phyloP scores from a whole-genome alignment of 2,113 vertebrate species.

The Laticauda colubrina region DNA sequence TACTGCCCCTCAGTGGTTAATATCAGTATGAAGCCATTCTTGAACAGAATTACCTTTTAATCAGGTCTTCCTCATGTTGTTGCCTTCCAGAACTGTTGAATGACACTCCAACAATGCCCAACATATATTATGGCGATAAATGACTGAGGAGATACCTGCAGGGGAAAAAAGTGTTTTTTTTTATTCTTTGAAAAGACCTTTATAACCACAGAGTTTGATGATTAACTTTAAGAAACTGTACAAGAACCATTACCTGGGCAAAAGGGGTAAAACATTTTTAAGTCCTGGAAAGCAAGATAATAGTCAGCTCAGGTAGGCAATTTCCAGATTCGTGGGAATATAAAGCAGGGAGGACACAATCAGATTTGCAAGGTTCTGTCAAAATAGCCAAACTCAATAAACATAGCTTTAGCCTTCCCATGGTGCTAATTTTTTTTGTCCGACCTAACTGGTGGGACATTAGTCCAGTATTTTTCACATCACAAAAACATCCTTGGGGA shows the following conservation, averaged over 20 bases:
- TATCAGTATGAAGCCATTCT: neutral
- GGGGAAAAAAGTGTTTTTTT: accelerated
- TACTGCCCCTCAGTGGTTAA: constrained; percentile 58
- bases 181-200: neutral
- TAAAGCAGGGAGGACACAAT: neutral
- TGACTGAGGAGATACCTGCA: neutral
- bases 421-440: neutral
- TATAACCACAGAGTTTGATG: neutral
- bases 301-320: neutral
- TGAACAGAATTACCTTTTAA: neutral
- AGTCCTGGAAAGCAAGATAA: neutral
- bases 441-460: neutral
- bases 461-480: neutral
- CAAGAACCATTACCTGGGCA: neutral
- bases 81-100: neutral
- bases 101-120: neutral
- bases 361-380: neutral
- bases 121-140: neutral
- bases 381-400: neutral
- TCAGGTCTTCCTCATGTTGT: neutral
- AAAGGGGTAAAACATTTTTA: neutral
- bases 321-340: neutral
- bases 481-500: neutral
- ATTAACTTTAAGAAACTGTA: neutral
- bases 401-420: neutral